phyloP scores from a whole-genome alignment of 1,140 invertebrate species.

The Vanessa atalanta region DNA sequence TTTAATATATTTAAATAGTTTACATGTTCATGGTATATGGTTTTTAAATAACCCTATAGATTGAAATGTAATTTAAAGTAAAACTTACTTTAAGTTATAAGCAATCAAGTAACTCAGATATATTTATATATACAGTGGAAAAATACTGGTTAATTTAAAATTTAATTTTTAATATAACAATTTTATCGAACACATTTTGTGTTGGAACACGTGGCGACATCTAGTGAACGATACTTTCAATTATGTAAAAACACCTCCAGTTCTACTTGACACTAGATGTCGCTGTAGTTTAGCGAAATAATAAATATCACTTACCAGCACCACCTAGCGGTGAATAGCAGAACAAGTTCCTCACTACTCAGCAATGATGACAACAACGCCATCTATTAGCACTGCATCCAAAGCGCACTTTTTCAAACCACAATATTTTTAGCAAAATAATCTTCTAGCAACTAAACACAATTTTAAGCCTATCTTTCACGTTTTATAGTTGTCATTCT shows the following conservation, averaged over 20 bases:
- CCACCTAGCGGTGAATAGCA: constrained; percentile 59
- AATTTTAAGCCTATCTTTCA: constrained; percentile 48
- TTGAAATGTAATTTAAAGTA: too few species aligned
- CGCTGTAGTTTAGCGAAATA: constrained; percentile 17
- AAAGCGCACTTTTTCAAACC: constrained; percentile 65
- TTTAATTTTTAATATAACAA: neutral
- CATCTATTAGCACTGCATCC: constrained; percentile 77
- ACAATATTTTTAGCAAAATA: constrained; percentile 40
- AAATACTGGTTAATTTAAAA: neutral
- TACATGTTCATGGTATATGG: too few species aligned
- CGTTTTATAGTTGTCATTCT: constrained; percentile 55
- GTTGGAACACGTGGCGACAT: constrained; percentile 41
- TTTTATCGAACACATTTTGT: neutral
- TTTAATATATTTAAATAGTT: too few species aligned
- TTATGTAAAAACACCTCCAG: constrained; percentile 15
- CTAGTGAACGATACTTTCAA: constrained; percentile 35
- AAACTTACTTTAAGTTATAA: too few species aligned
- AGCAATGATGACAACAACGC: constrained; percentile 64
- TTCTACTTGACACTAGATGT: constrained; percentile 55
- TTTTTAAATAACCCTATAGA: too few species aligned
- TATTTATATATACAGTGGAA: too few species aligned
- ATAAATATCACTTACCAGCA: constrained; percentile 58
- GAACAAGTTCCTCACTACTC: constrained; percentile 51
- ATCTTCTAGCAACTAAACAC: constrained; percentile 44
- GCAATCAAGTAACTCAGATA: too few species aligned